Base-by-base conservation (phyloP, 1,140 invertebrate species). In the Tribolium madens region DNA sequence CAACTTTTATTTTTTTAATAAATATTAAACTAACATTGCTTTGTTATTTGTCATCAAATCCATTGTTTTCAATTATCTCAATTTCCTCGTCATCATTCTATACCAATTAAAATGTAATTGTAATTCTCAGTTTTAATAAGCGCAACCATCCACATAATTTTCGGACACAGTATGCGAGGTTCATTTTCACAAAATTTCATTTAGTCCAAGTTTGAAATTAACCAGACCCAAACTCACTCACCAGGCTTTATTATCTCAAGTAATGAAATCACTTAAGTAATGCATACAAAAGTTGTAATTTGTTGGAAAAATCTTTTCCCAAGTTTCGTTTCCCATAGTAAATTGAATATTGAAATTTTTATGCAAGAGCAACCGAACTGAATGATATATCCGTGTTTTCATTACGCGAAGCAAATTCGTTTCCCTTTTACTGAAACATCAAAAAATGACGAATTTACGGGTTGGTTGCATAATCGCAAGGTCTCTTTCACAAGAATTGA, bases 341-440 rank as follows among this genome's bases (percentile, higher is more conserved):
- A 64, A 64, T 31, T 36, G 57, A 36, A 64, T 14, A 64, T 64
- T 64, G 57, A 64, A 64, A 64, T 64, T 64, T 64, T 64, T 64
- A 36, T 64, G 57, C 57, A 64, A 64, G 57, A 64, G 57, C 57
- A 64, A 33, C 57, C 57, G 57, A 64, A 64, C 13, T 64, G 57
- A 64, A 64, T 64, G 57, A 64, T 36, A 64, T 64, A 64, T 64
- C 57, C 57, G 57, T 64, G 57, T 64, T 64, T 64, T 64, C 57
- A 64, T 64, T 64, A 64, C 26, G 57, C 31, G 5, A 10, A 64
- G 57, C 18, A 36, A 64, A 64, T 64, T 64, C 57, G 57, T 64
- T 64, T 64, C 57, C 57, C 57, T 33, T 33, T 64, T 64, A 21
- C 18, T 13, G 3, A 26, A 60, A 64, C 57, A 33, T 33, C 26